A percentile compares a stretch with the other conserved stretches of the same genome.
phyloP scores from a whole-genome alignment of 2,797 vertebrate species.

The Melanogrammus aeglefinus region DNA sequence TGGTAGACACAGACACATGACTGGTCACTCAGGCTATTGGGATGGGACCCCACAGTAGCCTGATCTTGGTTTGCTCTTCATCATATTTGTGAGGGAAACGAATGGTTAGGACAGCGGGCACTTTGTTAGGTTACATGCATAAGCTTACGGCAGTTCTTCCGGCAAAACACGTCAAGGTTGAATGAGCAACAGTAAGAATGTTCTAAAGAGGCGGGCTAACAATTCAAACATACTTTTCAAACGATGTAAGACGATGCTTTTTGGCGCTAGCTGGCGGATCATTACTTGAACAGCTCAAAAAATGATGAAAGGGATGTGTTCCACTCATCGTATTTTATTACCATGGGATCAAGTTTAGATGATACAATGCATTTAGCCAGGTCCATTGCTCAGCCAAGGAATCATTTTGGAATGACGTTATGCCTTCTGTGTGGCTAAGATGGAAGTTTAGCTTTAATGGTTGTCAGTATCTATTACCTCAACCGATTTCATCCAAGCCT shows the following conservation, averaged over 20 bases:
- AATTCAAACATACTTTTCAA: not conserved
- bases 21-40: not conserved
- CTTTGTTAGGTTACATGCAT: not conserved
- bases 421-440: not conserved
- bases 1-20: no score
- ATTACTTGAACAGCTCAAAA: no score
- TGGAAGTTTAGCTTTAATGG: not conserved
- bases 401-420: not conserved
- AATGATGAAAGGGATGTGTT: not conserved
- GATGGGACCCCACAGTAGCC: not conserved
- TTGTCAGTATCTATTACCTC: not conserved
- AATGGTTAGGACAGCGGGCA: no score
- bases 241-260: not conserved
- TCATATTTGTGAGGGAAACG: no score
- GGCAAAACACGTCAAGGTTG: not conserved
- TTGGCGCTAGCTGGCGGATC: not conserved
- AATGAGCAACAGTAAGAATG: not conserved
- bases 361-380: not conserved
- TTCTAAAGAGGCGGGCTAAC: not conserved
- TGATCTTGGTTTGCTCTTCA: no score
- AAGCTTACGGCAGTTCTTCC: no score
- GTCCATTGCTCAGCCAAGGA: not conserved
- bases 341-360: not conserved
- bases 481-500: not conserved
- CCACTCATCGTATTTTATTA: not conserved